Evolutionary conservation across 2,888 invertebrate genomes (phyloP).

Genomic region (Kuschelorhynchus macadamiae): DNA sequence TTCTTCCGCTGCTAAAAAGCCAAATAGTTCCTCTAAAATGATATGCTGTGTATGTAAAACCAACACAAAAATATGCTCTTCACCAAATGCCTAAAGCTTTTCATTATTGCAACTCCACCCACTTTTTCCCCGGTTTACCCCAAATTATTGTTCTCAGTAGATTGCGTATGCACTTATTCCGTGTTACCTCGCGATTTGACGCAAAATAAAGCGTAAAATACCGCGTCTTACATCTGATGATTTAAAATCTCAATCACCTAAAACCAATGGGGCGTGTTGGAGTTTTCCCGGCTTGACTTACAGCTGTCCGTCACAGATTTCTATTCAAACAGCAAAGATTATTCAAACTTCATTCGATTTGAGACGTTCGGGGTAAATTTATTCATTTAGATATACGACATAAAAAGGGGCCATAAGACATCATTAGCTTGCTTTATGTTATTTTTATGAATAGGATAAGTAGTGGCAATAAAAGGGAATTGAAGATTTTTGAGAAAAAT

Average conservation of each 20-base stretch:
- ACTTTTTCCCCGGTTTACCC: constrained; percentile 9
- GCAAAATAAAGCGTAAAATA: constrained; percentile 28
- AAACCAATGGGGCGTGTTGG: constrained; percentile 37
- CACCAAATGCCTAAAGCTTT: too few relatives aligned
- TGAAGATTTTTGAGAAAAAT: too few relatives aligned
- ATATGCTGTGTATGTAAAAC: too few relatives aligned
- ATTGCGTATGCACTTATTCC: constrained; percentile 35
- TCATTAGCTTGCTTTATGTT: too few relatives aligned
- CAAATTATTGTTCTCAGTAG: constrained; percentile 14
- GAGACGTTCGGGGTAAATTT: constrained; percentile 1
- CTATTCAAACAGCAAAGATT: constrained; percentile 43
- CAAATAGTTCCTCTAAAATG: too few relatives aligned
- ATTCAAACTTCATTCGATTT: constrained; percentile 50
- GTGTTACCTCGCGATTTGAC: neutral
- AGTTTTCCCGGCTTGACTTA: constrained; percentile 35
- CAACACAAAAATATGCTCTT: too few relatives aligned
- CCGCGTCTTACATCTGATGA: constrained; percentile 42
- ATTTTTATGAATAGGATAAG: too few relatives aligned
- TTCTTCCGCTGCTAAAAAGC: too few relatives aligned
- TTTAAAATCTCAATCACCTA: constrained; percentile 38
- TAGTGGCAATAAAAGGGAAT: too few relatives aligned
- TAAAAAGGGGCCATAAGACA: too few relatives aligned
- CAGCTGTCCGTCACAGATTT: constrained; percentile 30
- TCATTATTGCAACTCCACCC: neutral
- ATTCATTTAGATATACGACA: constrained; percentile 7